These are phyloP conservation scores for Telenomus remus DNA, from an alignment of 1,140 invertebrate species.

Conservation along the genomic window DNA sequence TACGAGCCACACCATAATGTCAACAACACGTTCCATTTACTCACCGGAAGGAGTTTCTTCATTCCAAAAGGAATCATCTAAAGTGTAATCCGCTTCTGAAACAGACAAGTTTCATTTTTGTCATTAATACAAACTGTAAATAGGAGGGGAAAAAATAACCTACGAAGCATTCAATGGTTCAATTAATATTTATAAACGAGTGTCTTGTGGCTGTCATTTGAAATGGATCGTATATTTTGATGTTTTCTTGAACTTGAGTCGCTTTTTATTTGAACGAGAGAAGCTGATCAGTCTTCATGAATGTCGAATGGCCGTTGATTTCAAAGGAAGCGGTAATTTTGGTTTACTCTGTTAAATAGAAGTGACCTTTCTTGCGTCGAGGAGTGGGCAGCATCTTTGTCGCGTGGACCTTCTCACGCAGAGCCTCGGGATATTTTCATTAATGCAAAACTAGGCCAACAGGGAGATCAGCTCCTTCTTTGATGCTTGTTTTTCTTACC, in stretches of 20 bases:
- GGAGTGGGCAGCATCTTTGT: conserved; percentile 40
- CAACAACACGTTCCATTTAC: conserved; percentile 63
- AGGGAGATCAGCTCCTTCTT: conserved; percentile 43
- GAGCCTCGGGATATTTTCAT: conserved; percentile 54
- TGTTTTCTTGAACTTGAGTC: conserved; percentile 7
- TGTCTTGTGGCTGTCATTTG: no score
- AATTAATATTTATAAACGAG: no score
- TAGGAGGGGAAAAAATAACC: no score
- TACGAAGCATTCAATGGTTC: no score
- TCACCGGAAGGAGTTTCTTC: conserved; percentile 90
- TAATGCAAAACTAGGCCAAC: conserved; percentile 57
- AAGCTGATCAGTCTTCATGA: conserved; percentile 38
- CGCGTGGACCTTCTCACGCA: conserved; percentile 20
- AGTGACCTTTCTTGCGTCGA: conserved; percentile 35
- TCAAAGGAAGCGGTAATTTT: conserved; percentile 43
- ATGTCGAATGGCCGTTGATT: conserved; percentile 46
- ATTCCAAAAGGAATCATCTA: conserved; percentile 94
- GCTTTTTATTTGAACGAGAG: conserved; percentile 17
- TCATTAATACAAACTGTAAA: no score
- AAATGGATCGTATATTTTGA: conserved; percentile 6
- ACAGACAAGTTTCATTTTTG: conserved; percentile 67
- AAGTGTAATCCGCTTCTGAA: conserved; percentile 91
- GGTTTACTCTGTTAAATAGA: conserved; percentile 41
- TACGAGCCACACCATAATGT: no score
- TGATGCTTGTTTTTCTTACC: conserved; percentile 37